These are phyloP conservation scores for Heliconius sara DNA, from an alignment of 2,888 invertebrate genomes.

Conservation along the genomic window DNA sequence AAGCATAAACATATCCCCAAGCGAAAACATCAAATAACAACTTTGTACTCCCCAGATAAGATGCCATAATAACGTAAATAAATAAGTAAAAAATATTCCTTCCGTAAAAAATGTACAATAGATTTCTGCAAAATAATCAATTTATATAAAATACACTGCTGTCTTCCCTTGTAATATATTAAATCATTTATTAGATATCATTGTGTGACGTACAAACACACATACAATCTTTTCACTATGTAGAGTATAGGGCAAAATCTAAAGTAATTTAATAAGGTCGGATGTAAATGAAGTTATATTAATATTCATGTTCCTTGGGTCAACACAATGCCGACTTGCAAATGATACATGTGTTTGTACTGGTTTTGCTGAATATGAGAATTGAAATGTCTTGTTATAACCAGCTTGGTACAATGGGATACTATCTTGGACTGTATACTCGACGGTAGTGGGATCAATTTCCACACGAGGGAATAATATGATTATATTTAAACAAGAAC, in stretches of 20 bases:
- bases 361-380: neutral
- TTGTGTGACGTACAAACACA: neutral
- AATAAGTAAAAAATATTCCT: no score
- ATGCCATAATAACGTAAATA: no score
- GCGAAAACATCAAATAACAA: no score
- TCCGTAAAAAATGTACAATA: no score
- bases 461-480: no score
- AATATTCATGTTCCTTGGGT: constrained; percentile 38
- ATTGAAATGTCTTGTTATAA: neutral
- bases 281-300: constrained; percentile 41
- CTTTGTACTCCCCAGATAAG: no score
- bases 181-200: neutral
- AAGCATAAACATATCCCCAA: no score
- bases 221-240: neutral
- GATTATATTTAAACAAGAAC: no score
- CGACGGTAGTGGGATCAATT: neutral
- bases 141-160: neutral
- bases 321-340: constrained; percentile 30
- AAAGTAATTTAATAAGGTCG: constrained; percentile 23
- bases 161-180: neutral
- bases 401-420: no score
- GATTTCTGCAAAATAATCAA: no score
- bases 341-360: constrained; percentile 23
- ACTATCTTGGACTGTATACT: no score
- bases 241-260: constrained; percentile 5